Evolutionary conservation across 2,113 vertebrate species (phyloP).

Genomic region (Nothoprocta pentlandii): DNA sequence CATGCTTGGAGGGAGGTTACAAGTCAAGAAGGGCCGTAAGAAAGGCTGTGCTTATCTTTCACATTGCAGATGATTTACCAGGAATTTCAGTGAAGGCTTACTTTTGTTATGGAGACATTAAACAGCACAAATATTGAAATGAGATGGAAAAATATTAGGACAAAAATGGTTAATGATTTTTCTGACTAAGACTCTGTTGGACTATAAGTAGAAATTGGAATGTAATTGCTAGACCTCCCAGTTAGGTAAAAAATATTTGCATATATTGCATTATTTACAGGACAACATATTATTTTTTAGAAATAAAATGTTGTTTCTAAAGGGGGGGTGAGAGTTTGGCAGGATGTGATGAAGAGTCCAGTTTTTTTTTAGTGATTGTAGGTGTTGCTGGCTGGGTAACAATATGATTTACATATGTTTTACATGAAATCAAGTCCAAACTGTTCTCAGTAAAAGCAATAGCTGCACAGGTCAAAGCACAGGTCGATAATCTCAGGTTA

Average conservation of each 20-base stretch:
- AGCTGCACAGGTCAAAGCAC: neutral
- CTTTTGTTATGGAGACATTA: neutral
- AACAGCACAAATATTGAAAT: neutral
- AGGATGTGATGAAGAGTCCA: neutral
- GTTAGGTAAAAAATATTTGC: neutral
- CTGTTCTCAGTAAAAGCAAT: neutral
- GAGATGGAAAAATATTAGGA: neutral
- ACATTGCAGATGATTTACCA: neutral
- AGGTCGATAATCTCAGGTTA: neutral
- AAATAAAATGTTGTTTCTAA: neutral
- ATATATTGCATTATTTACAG: constrained; percentile 11
- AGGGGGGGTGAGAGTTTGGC: neutral
- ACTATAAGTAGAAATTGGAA: neutral
- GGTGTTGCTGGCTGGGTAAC: neutral
- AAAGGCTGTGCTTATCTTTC: neutral
- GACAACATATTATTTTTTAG: neutral
- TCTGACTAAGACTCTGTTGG: neutral
- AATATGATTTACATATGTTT: neutral
- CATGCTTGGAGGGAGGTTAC: neutral
- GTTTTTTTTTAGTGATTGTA: neutral
- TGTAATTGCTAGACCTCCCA: neutral
- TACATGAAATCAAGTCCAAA: neutral
- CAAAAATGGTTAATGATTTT: neutral
- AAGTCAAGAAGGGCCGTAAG: neutral
- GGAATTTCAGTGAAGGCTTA: neutral